Evolutionary conservation across 2,113 vertebrate genomes (phyloP).

Genomic region (Zapornia atra): DNA sequence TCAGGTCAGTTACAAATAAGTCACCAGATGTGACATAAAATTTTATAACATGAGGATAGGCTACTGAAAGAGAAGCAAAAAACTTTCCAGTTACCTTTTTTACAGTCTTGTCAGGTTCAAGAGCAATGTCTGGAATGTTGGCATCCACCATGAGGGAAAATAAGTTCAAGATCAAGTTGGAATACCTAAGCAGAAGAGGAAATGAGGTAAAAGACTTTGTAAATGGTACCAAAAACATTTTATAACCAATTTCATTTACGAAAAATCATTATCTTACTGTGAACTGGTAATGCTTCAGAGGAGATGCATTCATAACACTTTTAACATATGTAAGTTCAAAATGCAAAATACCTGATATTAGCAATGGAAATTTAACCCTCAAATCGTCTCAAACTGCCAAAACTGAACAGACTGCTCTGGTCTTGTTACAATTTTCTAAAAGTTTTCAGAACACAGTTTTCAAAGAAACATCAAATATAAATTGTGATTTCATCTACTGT

Average conservation of each 20-base stretch:
- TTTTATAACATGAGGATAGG: neutral
- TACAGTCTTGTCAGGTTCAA: conserved; percentile 98
- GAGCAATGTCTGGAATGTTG: conserved; percentile 97
- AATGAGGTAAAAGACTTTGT: neutral
- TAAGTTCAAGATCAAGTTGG: conserved; percentile 97
- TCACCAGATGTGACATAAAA: neutral
- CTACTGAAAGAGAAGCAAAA: neutral
- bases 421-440: neutral
- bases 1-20: neutral
- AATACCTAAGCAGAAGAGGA: conserved; percentile 83
- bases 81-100: conserved; percentile 85
- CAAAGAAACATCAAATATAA: neutral
- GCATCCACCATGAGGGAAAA: conserved; percentile 99
- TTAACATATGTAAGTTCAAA: neutral
- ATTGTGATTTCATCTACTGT: neutral
- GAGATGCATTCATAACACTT: neutral
- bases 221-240: neutral
- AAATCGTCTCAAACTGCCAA: neutral
- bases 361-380: neutral
- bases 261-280: neutral
- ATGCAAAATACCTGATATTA: neutral
- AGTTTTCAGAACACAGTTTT: neutral
- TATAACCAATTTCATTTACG: neutral
- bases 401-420: neutral
- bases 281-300: neutral